A percentile compares a stretch with the other conserved stretches of the same genome.
These are phyloP conservation scores for Phrynocephalus guinanensis DNA, from an alignment of 2,797 vertebrate genomes.

Conservation along the genomic window DNA sequence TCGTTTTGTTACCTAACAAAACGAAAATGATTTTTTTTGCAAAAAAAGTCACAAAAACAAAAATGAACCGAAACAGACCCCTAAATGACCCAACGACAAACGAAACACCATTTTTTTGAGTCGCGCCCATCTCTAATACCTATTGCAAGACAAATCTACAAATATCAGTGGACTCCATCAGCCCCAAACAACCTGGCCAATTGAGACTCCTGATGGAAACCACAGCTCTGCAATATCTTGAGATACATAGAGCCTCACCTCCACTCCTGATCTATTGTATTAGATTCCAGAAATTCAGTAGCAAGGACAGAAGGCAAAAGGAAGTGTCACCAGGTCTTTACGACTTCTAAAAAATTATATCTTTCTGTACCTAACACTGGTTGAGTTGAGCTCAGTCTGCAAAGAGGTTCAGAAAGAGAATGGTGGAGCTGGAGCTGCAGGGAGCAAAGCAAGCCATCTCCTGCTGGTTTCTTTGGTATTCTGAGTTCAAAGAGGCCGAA, in stretches of 20 bases:
- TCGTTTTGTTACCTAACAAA: too few relatives aligned
- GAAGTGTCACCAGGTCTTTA: background rate
- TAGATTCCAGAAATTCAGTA: background rate
- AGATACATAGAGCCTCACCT: background rate
- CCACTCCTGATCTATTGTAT: background rate
- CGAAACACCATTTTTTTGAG: too few relatives aligned
- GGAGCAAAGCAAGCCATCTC: background rate
- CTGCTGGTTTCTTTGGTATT: slow-evolving; percentile 18
- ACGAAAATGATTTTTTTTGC: too few relatives aligned
- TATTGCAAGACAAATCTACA: background rate
- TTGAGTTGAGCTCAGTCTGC: background rate
- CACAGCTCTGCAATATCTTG: background rate
- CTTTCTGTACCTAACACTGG: accelerated
- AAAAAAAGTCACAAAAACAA: too few relatives aligned
- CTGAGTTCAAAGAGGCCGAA: slow-evolving; percentile 1
- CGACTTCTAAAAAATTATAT: slow-evolving; percentile 4
- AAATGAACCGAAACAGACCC: too few relatives aligned
- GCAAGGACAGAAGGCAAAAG: background rate
- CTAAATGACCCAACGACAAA: too few relatives aligned
- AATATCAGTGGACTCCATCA: background rate
- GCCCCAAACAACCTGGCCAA: background rate
- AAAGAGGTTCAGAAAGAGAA: background rate
- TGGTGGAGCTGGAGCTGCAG: background rate
- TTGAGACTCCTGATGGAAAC: background rate
- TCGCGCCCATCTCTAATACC: too few relatives aligned